Percentiles rank a stretch among this genome's conserved stretches.
Conservation (phyloP, 35 echinoderm and acorn worm genomes). For the Ophioderma brevispina region DNA sequence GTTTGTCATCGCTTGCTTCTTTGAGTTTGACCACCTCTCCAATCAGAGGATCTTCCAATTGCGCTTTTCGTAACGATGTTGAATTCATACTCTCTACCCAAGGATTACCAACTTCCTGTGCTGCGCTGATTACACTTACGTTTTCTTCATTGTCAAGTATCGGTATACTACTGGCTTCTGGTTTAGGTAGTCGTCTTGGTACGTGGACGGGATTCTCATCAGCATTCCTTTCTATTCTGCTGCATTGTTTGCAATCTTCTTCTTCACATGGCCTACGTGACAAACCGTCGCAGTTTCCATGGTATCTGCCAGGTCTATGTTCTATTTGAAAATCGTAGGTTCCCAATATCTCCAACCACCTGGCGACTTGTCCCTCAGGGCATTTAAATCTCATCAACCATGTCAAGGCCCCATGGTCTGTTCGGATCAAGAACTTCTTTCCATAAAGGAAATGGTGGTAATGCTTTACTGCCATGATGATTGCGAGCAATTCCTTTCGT, state of each 20-base stretch:
- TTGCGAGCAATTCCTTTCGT: slow-evolving; percentile 44
- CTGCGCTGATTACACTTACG: not conserved
- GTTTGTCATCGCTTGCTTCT: not conserved
- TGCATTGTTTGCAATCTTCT: not conserved
- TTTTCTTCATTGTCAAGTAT: no score
- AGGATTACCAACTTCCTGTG: not conserved
- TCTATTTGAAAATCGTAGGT: slow-evolving; percentile 50
- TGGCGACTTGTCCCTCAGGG: slow-evolving; percentile 28
- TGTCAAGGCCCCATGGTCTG: slow-evolving; percentile 61
- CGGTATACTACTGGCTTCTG: not conserved
- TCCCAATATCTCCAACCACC: slow-evolving; percentile 58
- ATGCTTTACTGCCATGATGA: slow-evolving; percentile 37
- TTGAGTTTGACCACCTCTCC: not conserved
- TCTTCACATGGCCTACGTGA: slow-evolving; percentile 27
- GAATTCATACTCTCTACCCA: not conserved
- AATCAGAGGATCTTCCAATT: not conserved
- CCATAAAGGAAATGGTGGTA: slow-evolving; percentile 66
- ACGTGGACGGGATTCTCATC: not conserved
- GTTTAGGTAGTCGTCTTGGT: not conserved
- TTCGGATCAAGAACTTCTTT: slow-evolving; percentile 35
- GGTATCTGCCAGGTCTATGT: slow-evolving; percentile 28
- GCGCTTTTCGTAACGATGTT: not conserved
- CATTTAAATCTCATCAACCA: slow-evolving; percentile 45
- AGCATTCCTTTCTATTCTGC: not conserved
- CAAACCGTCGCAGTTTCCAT: slow-evolving; percentile 51